Percentiles rank a stretch among this genome's conserved stretches.
Conservation (phyloP, 64 coral and sea anemone genomes). For the Dendrophyllia cribrosa region DNA sequence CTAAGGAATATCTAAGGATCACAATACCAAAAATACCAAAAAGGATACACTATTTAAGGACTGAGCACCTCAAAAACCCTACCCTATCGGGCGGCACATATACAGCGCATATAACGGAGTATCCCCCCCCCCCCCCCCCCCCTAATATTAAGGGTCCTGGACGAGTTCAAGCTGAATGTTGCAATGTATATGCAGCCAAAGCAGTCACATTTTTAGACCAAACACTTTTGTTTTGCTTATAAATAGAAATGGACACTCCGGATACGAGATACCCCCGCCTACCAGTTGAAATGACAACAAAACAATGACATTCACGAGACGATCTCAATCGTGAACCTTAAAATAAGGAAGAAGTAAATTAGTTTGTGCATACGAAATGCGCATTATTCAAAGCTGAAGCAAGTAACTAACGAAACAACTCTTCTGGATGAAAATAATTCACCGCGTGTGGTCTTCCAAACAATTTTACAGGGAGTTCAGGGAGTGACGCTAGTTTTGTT, state of each 20-base stretch:
- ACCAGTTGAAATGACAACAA: neutral
- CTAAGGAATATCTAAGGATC: no score
- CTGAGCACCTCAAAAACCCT: no score
- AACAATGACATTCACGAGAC: neutral
- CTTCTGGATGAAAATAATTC: neutral
- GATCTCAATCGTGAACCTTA: neutral
- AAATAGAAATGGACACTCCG: neutral
- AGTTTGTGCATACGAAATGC: neutral
- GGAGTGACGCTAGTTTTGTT: neutral
- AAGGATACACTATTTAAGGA: no score
- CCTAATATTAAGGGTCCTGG: no score
- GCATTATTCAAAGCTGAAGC: neutral
- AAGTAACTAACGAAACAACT: no score
- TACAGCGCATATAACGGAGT: no score
- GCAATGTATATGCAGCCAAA: neutral
- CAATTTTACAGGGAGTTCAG: neutral
- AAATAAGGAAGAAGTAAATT: neutral
- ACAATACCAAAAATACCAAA: no score
- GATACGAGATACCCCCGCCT: neutral
- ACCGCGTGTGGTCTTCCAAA: neutral
- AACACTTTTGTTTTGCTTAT: conserved; percentile 15
- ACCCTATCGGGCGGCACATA: no score
- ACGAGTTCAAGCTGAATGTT: neutral
- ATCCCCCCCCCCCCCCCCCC: no score
- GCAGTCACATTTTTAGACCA: neutral